Percentiles rank a stretch among this genome's conserved stretches.
Conservation (phyloP, 2,888 invertebrate species). For the Busseola fusca region DNA sequence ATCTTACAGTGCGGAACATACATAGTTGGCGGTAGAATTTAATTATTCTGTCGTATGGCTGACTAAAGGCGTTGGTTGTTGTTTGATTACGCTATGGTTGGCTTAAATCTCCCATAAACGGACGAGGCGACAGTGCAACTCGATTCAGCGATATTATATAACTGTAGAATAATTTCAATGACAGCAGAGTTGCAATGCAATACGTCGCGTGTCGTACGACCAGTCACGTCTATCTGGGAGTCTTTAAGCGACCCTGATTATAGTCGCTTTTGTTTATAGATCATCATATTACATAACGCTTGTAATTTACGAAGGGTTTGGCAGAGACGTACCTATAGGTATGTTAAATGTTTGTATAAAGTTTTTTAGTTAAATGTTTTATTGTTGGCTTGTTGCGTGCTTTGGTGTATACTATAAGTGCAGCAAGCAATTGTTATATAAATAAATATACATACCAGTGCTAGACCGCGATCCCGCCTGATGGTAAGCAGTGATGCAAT, state of each 20-base stretch:
- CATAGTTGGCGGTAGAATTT: not conserved
- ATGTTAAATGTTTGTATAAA: too few species aligned
- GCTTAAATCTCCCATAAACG: not conserved
- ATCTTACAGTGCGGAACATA: conserved; percentile 25
- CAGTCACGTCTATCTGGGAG: not conserved
- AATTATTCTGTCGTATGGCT: conserved; percentile 13
- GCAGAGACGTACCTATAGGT: not conserved
- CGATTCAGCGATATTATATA: not conserved
- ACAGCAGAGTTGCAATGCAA: not conserved
- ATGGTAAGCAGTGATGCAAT: too few species aligned
- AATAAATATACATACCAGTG: too few species aligned
- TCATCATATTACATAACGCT: not conserved
- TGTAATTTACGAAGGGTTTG: not conserved
- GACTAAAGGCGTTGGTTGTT: conserved; percentile 5
- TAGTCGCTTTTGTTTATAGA: not conserved
- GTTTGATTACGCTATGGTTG: not conserved
- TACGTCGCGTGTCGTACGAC: not conserved
- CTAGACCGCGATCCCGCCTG: too few species aligned
- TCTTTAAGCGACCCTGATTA: not conserved
- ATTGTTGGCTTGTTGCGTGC: too few species aligned
- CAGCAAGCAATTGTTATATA: too few species aligned
- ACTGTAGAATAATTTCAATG: not conserved
- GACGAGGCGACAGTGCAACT: not conserved
- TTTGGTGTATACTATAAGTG: too few species aligned
- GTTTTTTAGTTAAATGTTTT: too few species aligned